Evolutionary conservation across 2,113 vertebrate species (phyloP).

Genomic region (Oxyura jamaicensis): DNA sequence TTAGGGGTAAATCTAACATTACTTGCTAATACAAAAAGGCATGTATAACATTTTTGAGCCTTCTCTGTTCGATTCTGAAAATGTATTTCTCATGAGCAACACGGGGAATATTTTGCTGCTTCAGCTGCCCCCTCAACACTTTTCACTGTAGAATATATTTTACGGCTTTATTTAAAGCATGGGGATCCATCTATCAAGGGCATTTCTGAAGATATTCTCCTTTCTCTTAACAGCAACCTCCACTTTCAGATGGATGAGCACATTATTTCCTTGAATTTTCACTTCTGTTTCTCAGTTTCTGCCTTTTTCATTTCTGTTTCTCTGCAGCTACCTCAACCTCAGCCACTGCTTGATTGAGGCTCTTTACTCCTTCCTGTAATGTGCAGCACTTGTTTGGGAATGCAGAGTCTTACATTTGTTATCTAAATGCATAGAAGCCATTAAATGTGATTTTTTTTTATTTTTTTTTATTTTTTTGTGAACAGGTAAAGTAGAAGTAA

Average conservation of each 20-base stretch:
- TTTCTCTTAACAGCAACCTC: not conserved
- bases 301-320: not conserved
- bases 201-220: constrained; percentile 30
- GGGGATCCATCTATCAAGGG: not conserved
- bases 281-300: not conserved
- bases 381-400: not conserved
- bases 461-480: no score
- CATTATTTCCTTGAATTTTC: not conserved
- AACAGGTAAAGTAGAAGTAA: not conserved
- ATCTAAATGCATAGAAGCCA: not conserved
- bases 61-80: constrained; percentile 4
- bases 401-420: not conserved
- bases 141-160: not conserved
- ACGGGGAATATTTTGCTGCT: not conserved
- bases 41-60: not conserved
- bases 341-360: not conserved
- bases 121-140: not conserved
- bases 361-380: not conserved
- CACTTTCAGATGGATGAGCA: not conserved
- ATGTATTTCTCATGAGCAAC: not conserved
- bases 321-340: not conserved
- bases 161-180: constrained; percentile 17
- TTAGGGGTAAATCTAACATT: not conserved
- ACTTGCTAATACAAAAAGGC: not conserved
- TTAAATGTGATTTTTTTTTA: not conserved